Evolutionary conservation across 2,888 invertebrate genomes (phyloP).

Genomic region (Aporophyla nigra): DNA sequence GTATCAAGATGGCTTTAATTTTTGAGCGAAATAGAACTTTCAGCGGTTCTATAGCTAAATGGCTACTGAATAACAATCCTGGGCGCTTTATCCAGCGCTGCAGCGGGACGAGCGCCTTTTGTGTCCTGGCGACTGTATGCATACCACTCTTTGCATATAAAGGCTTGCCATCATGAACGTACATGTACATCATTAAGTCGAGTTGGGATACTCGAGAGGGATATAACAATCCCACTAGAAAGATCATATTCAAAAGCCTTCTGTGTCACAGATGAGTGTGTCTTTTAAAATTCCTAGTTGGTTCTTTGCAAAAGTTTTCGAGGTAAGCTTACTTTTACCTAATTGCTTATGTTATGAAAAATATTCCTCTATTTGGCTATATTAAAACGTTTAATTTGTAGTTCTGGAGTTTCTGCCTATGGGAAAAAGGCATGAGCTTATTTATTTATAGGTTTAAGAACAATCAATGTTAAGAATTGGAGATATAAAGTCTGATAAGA

Average conservation of each 20-base stretch:
- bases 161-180: conserved; percentile 26
- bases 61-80: conserved; percentile 48
- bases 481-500: not conserved
- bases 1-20: conserved; percentile 3
- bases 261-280: not conserved
- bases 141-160: conserved; percentile 43
- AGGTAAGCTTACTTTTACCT: not conserved
- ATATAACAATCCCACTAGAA: conserved; percentile 21
- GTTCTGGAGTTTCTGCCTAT: not conserved
- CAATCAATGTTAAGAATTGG: not conserved
- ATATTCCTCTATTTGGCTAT: not conserved
- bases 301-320: not conserved
- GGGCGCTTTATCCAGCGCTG: conserved; percentile 32
- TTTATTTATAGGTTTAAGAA: not conserved
- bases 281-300: not conserved
- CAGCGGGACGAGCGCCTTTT: conserved; percentile 38
- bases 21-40: conserved; percentile 24
- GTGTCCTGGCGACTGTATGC: conserved; percentile 41
- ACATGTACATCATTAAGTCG: conserved; percentile 47
- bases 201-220: not conserved
- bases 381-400: not conserved
- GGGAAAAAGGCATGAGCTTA: not conserved
- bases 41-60: conserved; percentile 26
- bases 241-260: conserved; percentile 19
- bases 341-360: not conserved